Evolutionary conservation across 2,888 invertebrate genomes (phyloP).

Genomic region (Graphium colonna): DNA sequence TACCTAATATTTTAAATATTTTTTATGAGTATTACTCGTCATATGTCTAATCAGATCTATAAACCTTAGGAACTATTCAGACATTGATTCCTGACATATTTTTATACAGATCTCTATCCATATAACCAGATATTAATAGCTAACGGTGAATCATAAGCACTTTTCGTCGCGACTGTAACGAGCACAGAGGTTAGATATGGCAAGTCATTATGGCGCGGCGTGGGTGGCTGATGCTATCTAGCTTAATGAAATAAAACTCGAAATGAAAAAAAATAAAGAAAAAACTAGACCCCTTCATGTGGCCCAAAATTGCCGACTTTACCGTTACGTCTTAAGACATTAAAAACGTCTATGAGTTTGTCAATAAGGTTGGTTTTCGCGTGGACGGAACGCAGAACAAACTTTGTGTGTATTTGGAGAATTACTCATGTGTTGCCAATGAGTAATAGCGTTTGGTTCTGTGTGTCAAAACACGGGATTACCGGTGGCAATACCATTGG

Average conservation of each 20-base stretch:
- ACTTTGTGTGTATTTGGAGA: neutral
- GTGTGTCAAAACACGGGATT: slow-evolving; percentile 48
- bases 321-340: slow-evolving; percentile 17
- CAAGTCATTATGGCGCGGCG: slow-evolving; percentile 71
- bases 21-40: no score
- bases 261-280: slow-evolving; percentile 42
- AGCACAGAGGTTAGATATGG: slow-evolving; percentile 57
- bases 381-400: neutral
- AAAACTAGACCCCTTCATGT: slow-evolving; percentile 32
- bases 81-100: no score
- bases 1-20: no score
- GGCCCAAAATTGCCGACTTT: slow-evolving; percentile 31
- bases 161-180: slow-evolving; percentile 47
- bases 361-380: slow-evolving; percentile 12
- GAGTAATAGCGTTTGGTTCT: slow-evolving; percentile 47
- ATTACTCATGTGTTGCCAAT: slow-evolving; percentile 43
- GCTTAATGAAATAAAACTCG: slow-evolving; percentile 75
- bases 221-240: slow-evolving; percentile 75
- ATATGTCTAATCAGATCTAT: no score
- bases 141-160: slow-evolving; percentile 18
- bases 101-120: no score
- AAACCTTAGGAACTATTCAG: no score
- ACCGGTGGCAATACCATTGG: slow-evolving; percentile 31
- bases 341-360: no score
- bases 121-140: neutral